Evolutionary conservation across 2,797 vertebrate genomes (phyloP).

Genomic region (Onychomys torridus): DNA sequence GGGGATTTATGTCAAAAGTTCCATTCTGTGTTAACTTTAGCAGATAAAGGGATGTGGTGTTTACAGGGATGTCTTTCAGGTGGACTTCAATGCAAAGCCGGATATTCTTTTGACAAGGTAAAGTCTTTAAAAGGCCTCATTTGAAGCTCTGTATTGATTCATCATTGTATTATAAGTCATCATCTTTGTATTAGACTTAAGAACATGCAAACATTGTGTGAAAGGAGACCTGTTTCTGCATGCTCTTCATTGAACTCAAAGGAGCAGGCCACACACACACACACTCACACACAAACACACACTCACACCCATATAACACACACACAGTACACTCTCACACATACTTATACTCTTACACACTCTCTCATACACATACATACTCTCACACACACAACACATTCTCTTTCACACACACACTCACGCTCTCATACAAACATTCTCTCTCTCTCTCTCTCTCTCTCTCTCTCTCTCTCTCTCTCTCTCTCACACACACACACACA

Average conservation of each 20-base stretch:
- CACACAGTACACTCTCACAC: neutral
- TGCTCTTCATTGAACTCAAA: slow-evolving; percentile 30
- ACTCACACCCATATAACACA: neutral
- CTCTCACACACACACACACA: neutral
- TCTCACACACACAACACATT: neutral
- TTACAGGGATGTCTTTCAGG: slow-evolving; percentile 71
- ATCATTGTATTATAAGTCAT: slow-evolving; percentile 61
- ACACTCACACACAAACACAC: neutral
- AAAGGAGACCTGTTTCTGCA: slow-evolving; percentile 70
- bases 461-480: too few species aligned
- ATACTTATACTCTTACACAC: neutral
- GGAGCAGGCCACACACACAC: neutral
- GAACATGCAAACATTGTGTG: slow-evolving; percentile 34
- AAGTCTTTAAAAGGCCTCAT: slow-evolving; percentile 77
- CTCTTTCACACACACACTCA: neutral
- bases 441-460: too few species aligned
- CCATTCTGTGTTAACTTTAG: slow-evolving; percentile 68
- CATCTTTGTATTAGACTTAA: slow-evolving; percentile 73
- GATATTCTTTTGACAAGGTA: slow-evolving; percentile 79
- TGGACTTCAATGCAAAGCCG: slow-evolving; percentile 68
- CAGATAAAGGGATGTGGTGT: slow-evolving; percentile 50
- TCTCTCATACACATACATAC: too few species aligned
- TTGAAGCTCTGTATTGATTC: slow-evolving; percentile 66
- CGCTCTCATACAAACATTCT: neutral
- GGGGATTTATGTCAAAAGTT: slow-evolving; percentile 62